Percentiles rank a stretch among this genome's conserved stretches.
Evolutionary conservation across 2,797 vertebrate species (phyloP).

Genomic region (Cheirogaleus major): DNA sequence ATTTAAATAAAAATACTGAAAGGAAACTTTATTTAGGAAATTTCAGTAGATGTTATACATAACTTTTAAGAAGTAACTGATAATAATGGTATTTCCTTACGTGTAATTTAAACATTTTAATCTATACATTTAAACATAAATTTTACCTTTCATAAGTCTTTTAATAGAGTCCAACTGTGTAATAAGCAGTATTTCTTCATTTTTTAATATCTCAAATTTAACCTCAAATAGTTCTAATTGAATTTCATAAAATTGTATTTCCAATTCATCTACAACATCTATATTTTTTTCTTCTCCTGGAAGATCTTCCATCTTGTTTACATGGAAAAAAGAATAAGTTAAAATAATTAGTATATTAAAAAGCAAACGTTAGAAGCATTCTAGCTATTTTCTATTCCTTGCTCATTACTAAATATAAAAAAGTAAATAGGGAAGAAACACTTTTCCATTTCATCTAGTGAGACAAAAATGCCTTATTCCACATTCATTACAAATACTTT

Average conservation of each 20-base stretch:
- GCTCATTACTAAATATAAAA: background rate
- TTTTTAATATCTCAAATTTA: slow-evolving; percentile 94
- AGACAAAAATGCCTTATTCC: slow-evolving; percentile 24
- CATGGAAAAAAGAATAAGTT: slow-evolving; percentile 54
- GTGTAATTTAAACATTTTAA: background rate
- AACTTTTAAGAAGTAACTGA: background rate
- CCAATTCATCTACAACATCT: slow-evolving; percentile 89
- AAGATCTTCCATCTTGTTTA: slow-evolving; percentile 89
- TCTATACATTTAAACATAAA: slow-evolving; percentile 11
- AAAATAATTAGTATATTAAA: slow-evolving; percentile 35
- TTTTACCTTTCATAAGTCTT: slow-evolving; percentile 94
- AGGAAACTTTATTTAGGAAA: background rate
- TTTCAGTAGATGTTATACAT: background rate
- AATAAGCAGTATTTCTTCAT: slow-evolving; percentile 94
- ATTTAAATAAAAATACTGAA: slow-evolving; percentile 40
- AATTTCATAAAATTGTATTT: slow-evolving; percentile 94
- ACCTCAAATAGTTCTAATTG: slow-evolving; percentile 94
- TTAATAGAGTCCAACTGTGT: slow-evolving; percentile 92
- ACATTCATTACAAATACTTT: background rate
- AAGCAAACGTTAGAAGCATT: background rate
- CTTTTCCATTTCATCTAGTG: background rate
- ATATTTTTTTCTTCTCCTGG: slow-evolving; percentile 81
- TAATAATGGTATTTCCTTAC: background rate
- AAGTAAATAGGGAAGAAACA: background rate
- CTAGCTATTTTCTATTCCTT: background rate